Percentiles rank a stretch among this genome's conserved stretches.
Conservation (phyloP, 2,113 vertebrate genomes). For the Turnix velox region DNA sequence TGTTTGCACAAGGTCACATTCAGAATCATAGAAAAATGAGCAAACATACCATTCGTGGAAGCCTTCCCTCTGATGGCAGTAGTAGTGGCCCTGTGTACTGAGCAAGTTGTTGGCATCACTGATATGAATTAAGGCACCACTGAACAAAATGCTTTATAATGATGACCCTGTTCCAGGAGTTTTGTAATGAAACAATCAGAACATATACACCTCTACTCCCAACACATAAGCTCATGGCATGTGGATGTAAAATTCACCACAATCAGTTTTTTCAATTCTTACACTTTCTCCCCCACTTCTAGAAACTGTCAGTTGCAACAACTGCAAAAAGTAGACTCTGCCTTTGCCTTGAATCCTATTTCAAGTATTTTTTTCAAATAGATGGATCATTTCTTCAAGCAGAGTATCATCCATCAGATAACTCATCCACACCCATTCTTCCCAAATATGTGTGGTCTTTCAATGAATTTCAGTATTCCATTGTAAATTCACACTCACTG, state of each 20-base stretch:
- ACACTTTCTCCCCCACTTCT: not conserved
- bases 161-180: rapidly evolving
- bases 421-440: not conserved
- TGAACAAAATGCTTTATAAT: not conserved
- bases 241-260: not conserved
- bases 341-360: not conserved
- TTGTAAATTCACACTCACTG: not conserved
- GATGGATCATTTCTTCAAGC: not conserved
- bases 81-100: not conserved
- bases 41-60: not conserved
- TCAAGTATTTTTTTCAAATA: not conserved
- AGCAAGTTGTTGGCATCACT: not conserved
- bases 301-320: not conserved
- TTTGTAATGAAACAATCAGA: not conserved
- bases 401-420: not conserved
- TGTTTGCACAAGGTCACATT: not conserved
- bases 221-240: rapidly evolving
- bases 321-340: not conserved
- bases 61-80: not conserved
- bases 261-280: not conserved
- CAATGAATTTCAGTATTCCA: not conserved
- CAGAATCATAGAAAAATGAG: not conserved
- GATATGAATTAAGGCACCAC: not conserved
- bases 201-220: not conserved
- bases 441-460: not conserved